These are phyloP conservation scores for Pangasius mekongensis DNA, from an alignment of 2,797 vertebrate genomes.

Conservation along the genomic window DNA sequence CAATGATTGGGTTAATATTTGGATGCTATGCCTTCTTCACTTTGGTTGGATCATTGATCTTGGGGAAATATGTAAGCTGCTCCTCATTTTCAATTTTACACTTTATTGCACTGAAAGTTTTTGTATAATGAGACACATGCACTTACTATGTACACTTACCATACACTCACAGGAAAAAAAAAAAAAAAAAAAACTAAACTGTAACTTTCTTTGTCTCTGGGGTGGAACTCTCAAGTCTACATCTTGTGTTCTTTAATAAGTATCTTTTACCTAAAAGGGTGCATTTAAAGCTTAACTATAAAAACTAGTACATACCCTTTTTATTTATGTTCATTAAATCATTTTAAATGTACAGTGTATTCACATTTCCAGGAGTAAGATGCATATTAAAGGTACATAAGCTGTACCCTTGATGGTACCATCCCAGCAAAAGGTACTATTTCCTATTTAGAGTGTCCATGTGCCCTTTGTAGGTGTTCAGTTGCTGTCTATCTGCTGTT, in stretches of 20 bases:
- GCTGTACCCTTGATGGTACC: neutral
- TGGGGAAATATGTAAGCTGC: conserved; percentile 92
- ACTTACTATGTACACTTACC: neutral
- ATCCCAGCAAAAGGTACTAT: neutral
- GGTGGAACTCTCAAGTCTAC: neutral
- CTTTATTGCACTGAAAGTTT: neutral
- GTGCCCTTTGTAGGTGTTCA: neutral
- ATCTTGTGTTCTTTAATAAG: neutral
- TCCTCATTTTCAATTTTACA: conserved; percentile 1
- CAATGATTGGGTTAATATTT: conserved; percentile 89
- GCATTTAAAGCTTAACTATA: neutral
- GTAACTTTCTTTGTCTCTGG: neutral
- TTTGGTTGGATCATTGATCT: conserved; percentile 81
- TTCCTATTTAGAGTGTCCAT: too few species aligned
- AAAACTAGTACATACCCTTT: neutral
- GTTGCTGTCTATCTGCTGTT: neutral
- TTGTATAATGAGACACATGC: neutral
- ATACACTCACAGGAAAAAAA: neutral
- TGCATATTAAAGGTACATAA: neutral
- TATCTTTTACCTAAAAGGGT: neutral
- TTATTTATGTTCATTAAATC: neutral
- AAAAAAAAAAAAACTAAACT: neutral
- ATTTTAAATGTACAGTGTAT: neutral
- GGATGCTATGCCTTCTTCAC: conserved; percentile 89
- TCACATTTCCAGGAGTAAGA: neutral